Evolutionary conservation across 2,797 vertebrate genomes (phyloP).

Genomic region (Zenarchopterus dispar): DNA sequence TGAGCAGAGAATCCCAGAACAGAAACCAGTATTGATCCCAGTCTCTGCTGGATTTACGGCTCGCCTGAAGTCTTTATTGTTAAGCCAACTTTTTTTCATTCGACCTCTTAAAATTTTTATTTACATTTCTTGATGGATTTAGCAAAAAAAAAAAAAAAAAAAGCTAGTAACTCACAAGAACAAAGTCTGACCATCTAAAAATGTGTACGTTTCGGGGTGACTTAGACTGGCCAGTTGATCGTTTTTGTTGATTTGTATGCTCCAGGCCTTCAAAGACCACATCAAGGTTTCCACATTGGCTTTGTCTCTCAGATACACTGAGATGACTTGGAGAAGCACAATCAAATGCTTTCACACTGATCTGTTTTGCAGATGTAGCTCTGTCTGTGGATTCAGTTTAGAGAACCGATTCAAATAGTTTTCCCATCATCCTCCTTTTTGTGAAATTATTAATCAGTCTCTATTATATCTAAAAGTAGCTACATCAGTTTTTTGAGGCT

Average conservation of each 20-base stretch:
- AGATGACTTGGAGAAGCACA: constrained; percentile 57
- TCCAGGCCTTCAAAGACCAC: constrained; percentile 38
- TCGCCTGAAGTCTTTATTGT: constrained; percentile 56
- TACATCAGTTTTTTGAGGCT: constrained; percentile 2
- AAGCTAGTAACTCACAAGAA: constrained; percentile 25
- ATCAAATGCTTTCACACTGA: constrained; percentile 58
- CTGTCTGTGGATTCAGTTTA: constrained; percentile 35
- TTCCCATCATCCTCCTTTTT: constrained; percentile 31
- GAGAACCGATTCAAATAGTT: constrained; percentile 51
- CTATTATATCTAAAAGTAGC: constrained; percentile 16
- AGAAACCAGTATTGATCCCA: constrained; percentile 43
- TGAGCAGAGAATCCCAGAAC: constrained; percentile 32
- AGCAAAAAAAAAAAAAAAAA: too few relatives aligned
- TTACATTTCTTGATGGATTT: constrained; percentile 50
- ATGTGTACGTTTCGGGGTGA: constrained; percentile 29
- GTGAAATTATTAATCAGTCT: constrained; percentile 22
- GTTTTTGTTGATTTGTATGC: constrained; percentile 30
- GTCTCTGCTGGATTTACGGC: constrained; percentile 53
- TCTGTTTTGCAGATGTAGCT: constrained; percentile 68
- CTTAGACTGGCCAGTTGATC: constrained; percentile 29
- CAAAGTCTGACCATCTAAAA: constrained; percentile 37
- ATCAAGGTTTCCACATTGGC: constrained; percentile 40
- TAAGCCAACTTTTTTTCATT: constrained; percentile 62
- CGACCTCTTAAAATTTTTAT: constrained; percentile 20
- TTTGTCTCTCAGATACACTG: constrained; percentile 43